Evolutionary conservation across 2,797 vertebrate species (phyloP).

Genomic region (Synaphobranchus kaupii): DNA sequence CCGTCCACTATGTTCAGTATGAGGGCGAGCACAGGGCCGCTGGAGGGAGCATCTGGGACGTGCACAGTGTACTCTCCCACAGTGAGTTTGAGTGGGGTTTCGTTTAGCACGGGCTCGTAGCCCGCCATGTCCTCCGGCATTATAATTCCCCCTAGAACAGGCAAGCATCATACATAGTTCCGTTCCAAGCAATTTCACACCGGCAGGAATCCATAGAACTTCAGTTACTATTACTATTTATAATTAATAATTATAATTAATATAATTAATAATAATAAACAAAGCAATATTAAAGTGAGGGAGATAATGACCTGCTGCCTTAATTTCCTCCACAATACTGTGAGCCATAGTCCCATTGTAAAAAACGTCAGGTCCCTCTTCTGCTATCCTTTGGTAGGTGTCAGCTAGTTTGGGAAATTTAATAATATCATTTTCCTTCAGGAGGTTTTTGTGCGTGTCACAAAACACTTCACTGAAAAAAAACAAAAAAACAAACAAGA

Average conservation of each 20-base stretch:
- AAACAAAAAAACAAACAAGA: constrained; percentile 21
- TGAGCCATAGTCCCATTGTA: constrained; percentile 73
- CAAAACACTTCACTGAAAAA: constrained; percentile 74
- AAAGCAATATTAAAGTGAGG: not conserved
- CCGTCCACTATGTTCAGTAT: constrained; percentile 93
- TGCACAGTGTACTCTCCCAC: constrained; percentile 81
- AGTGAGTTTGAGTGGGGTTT: constrained; percentile 71
- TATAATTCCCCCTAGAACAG: constrained; percentile 84
- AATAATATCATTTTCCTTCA: constrained; percentile 75
- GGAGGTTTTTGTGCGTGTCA: constrained; percentile 48
- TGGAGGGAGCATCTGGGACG: constrained; percentile 81
- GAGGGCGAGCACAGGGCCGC: constrained; percentile 88
- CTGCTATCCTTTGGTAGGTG: constrained; percentile 70
- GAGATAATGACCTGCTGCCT: constrained; percentile 68
- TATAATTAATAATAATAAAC: too few relatives aligned
- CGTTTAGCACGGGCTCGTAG: constrained; percentile 76
- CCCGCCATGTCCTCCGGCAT: constrained; percentile 82
- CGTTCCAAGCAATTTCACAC: too few relatives aligned
- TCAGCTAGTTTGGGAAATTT: constrained; percentile 64
- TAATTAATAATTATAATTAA: too few relatives aligned
- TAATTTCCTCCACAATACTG: constrained; percentile 85
- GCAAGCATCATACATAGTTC: constrained; percentile 24
- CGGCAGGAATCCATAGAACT: not conserved
- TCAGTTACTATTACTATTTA: not conserved
- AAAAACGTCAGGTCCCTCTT: constrained; percentile 66